Evolutionary conservation across 2,797 vertebrate species (phyloP), one percentile per base, ranked within the genome.

Genomic region (Delichon dasypus): DNA sequence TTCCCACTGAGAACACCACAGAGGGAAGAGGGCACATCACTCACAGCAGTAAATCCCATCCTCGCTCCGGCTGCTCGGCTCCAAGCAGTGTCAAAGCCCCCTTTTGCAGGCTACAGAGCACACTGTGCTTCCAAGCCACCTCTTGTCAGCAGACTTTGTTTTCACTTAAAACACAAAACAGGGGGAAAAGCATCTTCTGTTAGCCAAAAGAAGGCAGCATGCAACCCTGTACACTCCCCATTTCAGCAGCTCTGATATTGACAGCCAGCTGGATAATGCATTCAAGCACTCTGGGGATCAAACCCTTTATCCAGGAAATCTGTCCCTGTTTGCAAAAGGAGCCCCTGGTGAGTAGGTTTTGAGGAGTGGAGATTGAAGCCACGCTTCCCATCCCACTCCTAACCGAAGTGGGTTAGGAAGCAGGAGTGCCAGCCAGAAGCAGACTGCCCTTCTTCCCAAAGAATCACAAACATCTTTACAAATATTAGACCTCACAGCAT

Each of bases 61-160:
- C 78, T 77, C 0, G 0, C 75, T 77, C 42, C 0, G 0, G 27
- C 11, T 90, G 53, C 68, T 89, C 3, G 0, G 79, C 76, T 89
- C 54, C 42, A 47, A 93, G 85, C 29, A 48, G 70, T 3, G 3
- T 48, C 74, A 78, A 64, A 93, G 40, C 8, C 29, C 48, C 22
- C 51, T 88, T 53, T 53, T 27, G 18, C 71, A 66, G 34, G 42
- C 60, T 77, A 38, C 6, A 7, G 23, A 73, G 45, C 16, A 57
- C 29, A 48, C 13, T 51, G 36, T 1, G 3, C 83, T 88, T 76
- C 44, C 1, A 1, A 51, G 13, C 22, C 57, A 58, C 40, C 48
- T 82, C 64, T 27, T 22, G 64, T 51, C 64, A 70, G 62, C 40
- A 45, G 64, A 54, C 16, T 53, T 36, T 0, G 0, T 47, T 66